Base-by-base conservation (phyloP, 2,888 invertebrate genomes). In the Aporophyla nigra region DNA sequence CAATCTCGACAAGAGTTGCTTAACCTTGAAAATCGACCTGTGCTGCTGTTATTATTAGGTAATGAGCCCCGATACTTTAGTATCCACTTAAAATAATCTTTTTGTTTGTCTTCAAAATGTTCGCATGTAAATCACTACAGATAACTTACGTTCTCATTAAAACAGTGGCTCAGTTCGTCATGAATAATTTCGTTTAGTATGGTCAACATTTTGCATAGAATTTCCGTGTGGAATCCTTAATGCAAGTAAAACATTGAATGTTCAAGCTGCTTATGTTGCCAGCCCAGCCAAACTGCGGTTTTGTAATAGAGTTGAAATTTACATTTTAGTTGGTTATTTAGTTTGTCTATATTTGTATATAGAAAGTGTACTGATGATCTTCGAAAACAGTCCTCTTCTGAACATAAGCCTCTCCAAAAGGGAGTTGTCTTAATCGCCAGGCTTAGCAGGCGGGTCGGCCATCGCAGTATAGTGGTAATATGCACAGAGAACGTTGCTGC, bases 181-280 rank as follows among this genome's bases (percentile, higher is more conserved):
- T 82, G 67, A 74, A 83, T 82, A 82, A 54, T 72, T 79, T 82
- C 49, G 12, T 66, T 72, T 59, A 24, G 21, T 69, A 71, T 24
- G 9, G 66, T 58, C 46, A 59, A 71, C 62, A 71, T 72, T 82
- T 71, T 74, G 83, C 79, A 82, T 71, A 56, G 49, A 72, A 72
- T 66, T 72, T 69, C 43, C 62, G 33, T 78, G 19, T 61, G 24
- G 68, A 69, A 79, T 59, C 19, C 56, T n/a, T 65, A 71, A 83
- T 69, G 49, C 40, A 58, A 74, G 33, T 66, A 74, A 71, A 82
- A 83, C 83, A 83, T 53, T 63, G 46, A 68, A 73, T 70, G 40
- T 40, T 72, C 5, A 56, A 40, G 40, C 19, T 24, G 33, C 5
- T 43, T 27, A 49, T 16, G 12, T 56, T 51, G 14, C 19, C 7